Base-by-base conservation (phyloP, 2,113 vertebrate genomes). In the Melanostigma gelatinosum region DNA sequence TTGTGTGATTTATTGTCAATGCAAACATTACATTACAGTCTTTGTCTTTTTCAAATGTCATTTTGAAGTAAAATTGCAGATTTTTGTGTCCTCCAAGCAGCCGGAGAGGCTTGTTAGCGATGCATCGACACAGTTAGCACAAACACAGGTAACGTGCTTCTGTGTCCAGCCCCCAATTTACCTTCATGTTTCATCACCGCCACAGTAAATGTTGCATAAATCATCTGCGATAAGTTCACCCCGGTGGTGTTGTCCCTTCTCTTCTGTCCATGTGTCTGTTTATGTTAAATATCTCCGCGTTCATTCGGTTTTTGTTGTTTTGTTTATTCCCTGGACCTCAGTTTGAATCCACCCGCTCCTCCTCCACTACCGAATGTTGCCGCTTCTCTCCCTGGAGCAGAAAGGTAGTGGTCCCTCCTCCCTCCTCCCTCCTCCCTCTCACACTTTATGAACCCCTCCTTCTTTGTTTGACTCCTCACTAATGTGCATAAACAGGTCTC, bases 301-400 rank as follows among this genome's bases (percentile, higher is more conserved):
- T 84, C 57, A 87, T 83, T 71, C 16, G 15, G 82, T 52, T 83
- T 75, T 64, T 74, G 13, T 84, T 87, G 60, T 86, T 89, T 69
- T 62, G 24, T 95, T 94, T 77, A 79, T 69, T 38, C 93, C 72
- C 65, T 96, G 94, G 94, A 91, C 95, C 96, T 93, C 96, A 99
- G 98, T 98, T 97, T 95, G 95, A 96, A 92, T 96, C 95, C 94
- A 95, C 94, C 91, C 96, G 96, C 93, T 96, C 97, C 91, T 95
- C 96, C 91, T 98, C 97, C 95, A 97, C 97, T 87, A 95, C 96
- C 94, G 97, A 99, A 94, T 99, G 98, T 96, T 99, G 98, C 95
- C 96, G 95, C 95, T 97, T 99, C 95, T 95, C 97, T 90, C 97
- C 97, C 83, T 97, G 97, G 97, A 99, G 96, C 96, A 97, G 97